Base-by-base conservation (phyloP, 2,888 invertebrate species). In the Cabera pusaria region DNA sequence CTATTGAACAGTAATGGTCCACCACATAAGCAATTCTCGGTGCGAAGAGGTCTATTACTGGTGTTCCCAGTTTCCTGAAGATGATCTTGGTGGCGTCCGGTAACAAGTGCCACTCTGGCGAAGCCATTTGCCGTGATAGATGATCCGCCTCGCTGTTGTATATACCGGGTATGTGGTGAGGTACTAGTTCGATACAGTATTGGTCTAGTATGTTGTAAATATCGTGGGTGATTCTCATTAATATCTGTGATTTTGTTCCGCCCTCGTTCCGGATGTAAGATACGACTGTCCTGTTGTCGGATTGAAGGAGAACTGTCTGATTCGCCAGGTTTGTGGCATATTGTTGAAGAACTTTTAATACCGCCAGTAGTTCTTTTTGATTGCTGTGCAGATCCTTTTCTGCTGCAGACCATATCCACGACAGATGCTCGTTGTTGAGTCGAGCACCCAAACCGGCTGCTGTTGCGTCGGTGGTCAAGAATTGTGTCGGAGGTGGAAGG, bases 41-140 rank as follows among this genome's bases (percentile, higher is more conserved):
- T 0, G 61, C 59, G 28, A 62, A 60, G 34, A 43, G 46, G 28
- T 47, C 44, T 45, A 52, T 56, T 49, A 49, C 26, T 20, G 43
- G 26, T 12, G 31, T 22, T 5, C 34, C 34, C 25, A 16, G 25
- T 6, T 24, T 37, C 2, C 0, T n/a, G 14, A 37, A 37, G 9
- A 37, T 8, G 2, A 10, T 11, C 8, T n/a, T 8, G 9, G 25
- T 31, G 1, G 12, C 4, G 1, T 12, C 2, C 1, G 25, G 29
- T 2, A 31, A 16, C n/a, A 37, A 27, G 12, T 36, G 35, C 35
- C 27, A 36, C 8, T 28, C 35, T 7, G 35, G 22, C 0, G 23
- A 6, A 4, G 12, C 3, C 8, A n/a, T 8, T 5, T 23, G 22
- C 2, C 23, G 27, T 1, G 35, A 36, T 6, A 27, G 6, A 5